Conservation (phyloP, 2,113 vertebrate species). For the Sarotherodon lohbergeri region DNA sequence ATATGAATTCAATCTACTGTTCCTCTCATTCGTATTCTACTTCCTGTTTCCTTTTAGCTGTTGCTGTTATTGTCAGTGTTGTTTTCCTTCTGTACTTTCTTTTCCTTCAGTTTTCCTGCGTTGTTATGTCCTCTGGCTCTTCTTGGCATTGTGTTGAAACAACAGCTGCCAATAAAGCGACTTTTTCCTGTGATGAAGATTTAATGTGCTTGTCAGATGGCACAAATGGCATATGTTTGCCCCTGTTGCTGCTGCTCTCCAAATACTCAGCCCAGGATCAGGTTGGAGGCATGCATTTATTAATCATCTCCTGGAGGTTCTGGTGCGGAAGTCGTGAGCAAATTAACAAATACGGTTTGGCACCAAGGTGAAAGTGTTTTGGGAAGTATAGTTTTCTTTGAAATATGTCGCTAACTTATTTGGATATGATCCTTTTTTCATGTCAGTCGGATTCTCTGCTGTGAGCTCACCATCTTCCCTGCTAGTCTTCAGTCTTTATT, state of each 20-base stretch:
- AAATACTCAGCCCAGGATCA: constrained; percentile 8
- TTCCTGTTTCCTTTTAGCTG: constrained; percentile 14
- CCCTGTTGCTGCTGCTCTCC: constrained; percentile 25
- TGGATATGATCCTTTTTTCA: not conserved
- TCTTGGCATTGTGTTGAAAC: constrained; percentile 29
- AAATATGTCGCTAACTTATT: not conserved
- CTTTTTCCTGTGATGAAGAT: constrained; percentile 63
- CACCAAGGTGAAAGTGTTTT: not conserved
- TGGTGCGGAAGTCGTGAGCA: not conserved
- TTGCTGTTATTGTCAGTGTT: not conserved
- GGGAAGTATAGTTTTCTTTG: not conserved
- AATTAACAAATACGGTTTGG: not conserved
- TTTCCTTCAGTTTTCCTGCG: not conserved
- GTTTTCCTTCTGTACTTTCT: not conserved
- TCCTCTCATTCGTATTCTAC: constrained; percentile 7
- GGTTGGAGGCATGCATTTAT: constrained; percentile 30
- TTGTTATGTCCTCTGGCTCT: constrained; percentile 35
- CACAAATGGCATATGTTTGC: constrained; percentile 50
- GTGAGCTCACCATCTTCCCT: not conserved
- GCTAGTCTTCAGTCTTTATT: not conserved
- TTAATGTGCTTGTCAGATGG: constrained; percentile 49
- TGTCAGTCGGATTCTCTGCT: not conserved
- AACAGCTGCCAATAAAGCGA: constrained; percentile 43
- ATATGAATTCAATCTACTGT: constrained; percentile 12
- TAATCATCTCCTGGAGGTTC: constrained; percentile 35